phyloP scores from a whole-genome alignment of 2,888 invertebrate species.

The Neoitamus cyanurus region DNA sequence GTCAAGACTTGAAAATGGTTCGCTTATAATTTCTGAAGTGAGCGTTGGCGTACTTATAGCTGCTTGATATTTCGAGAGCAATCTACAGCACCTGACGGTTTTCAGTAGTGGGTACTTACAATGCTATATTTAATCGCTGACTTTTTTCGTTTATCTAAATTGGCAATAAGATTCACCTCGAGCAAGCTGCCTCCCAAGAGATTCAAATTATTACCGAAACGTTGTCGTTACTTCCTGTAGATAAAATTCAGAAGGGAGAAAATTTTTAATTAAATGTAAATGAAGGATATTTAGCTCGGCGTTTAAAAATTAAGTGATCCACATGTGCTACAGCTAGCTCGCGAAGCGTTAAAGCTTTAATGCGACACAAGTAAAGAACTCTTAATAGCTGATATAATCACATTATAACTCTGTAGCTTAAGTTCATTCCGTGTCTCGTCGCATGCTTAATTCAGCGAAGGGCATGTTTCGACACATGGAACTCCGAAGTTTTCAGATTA shows the following conservation, averaged over 20 bases:
- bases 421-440: slow-evolving; percentile 24
- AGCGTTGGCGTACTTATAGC: too few species aligned
- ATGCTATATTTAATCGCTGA: neutral
- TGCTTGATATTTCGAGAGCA: neutral
- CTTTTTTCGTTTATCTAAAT: neutral
- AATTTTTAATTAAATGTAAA: slow-evolving; percentile 42
- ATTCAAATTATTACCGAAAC: neutral
- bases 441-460: neutral
- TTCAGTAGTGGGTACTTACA: neutral
- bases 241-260: neutral
- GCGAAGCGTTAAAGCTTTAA: slow-evolving; percentile 15
- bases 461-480: slow-evolving; percentile 33
- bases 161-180: neutral
- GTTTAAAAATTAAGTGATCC: slow-evolving; percentile 16
- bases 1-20: too few species aligned
- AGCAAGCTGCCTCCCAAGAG: neutral
- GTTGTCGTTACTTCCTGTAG: neutral
- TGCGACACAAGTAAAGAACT: slow-evolving; percentile 24
- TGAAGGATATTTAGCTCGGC: slow-evolving; percentile 13
- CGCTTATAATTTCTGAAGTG: too few species aligned
- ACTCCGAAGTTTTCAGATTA: slow-evolving; percentile 40
- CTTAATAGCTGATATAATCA: slow-evolving; percentile 31
- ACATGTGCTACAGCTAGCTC: slow-evolving; percentile 9
- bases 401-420: slow-evolving; percentile 29
- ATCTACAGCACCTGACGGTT: neutral